phyloP scores from a whole-genome alignment of 2,888 invertebrate genomes.

The Biston stratarius region DNA sequence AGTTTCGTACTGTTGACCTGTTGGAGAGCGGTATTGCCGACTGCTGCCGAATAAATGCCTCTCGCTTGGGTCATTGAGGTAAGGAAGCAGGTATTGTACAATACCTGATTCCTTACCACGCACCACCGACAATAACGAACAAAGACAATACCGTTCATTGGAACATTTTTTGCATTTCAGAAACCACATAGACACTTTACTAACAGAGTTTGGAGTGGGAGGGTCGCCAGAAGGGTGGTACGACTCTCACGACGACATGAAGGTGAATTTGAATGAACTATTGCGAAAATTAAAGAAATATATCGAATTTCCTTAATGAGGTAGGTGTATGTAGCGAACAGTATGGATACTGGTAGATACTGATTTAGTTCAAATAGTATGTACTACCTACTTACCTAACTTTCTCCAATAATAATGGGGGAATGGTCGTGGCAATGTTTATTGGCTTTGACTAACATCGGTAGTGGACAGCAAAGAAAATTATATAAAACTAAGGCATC shows the following conservation, averaged over 20 bases:
- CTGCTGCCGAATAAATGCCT: no score
- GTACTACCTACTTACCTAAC: background rate
- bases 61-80: no score
- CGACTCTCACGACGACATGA: constrained; percentile 41
- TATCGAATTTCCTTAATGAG: constrained; percentile 22
- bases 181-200: constrained; percentile 48
- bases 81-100: no score
- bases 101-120: no score
- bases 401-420: background rate
- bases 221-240: constrained; percentile 47
- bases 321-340: constrained; percentile 7
- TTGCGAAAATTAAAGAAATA: constrained; percentile 51
- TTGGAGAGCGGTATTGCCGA: no score
- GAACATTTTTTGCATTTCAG: constrained; percentile 43
- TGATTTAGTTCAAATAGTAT: background rate
- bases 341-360: constrained; percentile 8
- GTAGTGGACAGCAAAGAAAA: no score
- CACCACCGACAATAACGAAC: no score
- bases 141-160: no score
- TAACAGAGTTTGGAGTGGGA: constrained; percentile 54
- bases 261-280: constrained; percentile 47
- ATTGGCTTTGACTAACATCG: no score
- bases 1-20: no score
- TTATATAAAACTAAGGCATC: no score
- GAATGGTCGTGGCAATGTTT: no score